Evolutionary conservation across 2,888 invertebrate species (phyloP), one percentile per base, ranked within the genome.

Genomic region (Orthosia gothica): DNA sequence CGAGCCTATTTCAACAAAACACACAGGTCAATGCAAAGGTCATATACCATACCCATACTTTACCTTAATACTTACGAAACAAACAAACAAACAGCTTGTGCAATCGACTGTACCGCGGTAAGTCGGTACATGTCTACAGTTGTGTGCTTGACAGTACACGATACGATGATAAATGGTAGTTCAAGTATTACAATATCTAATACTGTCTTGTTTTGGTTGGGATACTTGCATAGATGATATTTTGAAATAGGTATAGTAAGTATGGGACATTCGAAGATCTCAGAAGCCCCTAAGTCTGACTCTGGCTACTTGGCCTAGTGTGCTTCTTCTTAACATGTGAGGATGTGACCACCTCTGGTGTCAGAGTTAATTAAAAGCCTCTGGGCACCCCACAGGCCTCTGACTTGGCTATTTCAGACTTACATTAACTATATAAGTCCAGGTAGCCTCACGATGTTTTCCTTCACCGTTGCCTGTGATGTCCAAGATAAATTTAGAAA

Each of bases 71-170:
- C 50, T 77, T 68, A 69, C 72, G 79, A 63, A 79, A 76, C 26
- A 52, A 40, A 71, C 26, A 52, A 40, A 71, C 76, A 78, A 74
- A 66, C 74, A 1, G 18, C 50, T 80, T 78, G 64, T 50, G 66
- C 18, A 80, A 78, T 32, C 74, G 65, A 15, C 55, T 26, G 74
- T 73, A 55, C 58, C 32, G 16, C 23, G 16, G 54, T 72, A 52
- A 80, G 40, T 18, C 23, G 15, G 54, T 72, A 52, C 77, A 54
- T 45, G 80, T 78, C 74, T 66, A 58, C 74, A 65, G 61, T 80
- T 74, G 52, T 74, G 40, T 40, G 18, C 20, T 52, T 57, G 79
- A 79, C 74, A 66, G 80, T 80, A 78, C 80, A 80, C 66, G 77
- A 49, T 66, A n/a, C 16, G 0, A 79, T 74, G 80, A 78, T 78